Percentiles rank a stretch among this genome's conserved stretches.
phyloP scores from a whole-genome alignment of 1,140 invertebrate species.

The Aplysia californica region DNA sequence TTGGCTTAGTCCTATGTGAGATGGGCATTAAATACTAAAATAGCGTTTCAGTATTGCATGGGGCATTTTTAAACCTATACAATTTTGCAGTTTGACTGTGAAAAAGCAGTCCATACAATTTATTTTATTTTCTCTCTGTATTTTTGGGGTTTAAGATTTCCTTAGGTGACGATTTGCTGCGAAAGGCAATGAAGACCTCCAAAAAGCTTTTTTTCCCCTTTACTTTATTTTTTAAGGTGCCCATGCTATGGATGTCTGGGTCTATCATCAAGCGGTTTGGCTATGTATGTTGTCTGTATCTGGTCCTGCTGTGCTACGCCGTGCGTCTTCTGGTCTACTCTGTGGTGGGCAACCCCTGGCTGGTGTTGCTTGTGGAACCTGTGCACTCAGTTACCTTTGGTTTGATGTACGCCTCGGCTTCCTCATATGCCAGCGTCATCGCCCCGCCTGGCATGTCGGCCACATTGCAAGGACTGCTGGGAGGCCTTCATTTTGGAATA shows the following conservation, averaged over 20 bases:
- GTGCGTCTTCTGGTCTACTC: conserved; percentile 86
- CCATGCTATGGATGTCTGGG: conserved; percentile 29
- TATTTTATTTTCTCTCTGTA: not conserved
- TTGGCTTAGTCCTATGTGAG: too few species aligned
- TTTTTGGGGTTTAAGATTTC: not conserved
- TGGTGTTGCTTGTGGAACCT: conserved; percentile 84
- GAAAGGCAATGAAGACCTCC: too few species aligned
- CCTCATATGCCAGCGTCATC: conserved; percentile 34
- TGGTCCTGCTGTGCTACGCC: conserved; percentile 80
- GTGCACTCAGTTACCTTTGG: conserved; percentile 89
- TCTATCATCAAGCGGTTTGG: conserved; percentile 58
- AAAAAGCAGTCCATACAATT: not conserved
- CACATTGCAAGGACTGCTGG: conserved; percentile 34
- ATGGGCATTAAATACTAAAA: too few species aligned
- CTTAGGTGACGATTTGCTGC: too few species aligned
- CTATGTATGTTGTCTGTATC: conserved; percentile 84
- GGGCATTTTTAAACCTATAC: too few species aligned
- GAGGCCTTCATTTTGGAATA: conserved; percentile 38
- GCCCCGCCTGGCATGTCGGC: conserved; percentile 38
- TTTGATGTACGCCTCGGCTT: conserved; percentile 81
- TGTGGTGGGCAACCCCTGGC: conserved; percentile 80
- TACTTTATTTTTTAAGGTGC: conserved; percentile 7
- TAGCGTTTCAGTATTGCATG: too few species aligned
- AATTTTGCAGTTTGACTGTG: too few species aligned
- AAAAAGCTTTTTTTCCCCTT: not conserved